These are phyloP conservation scores for Python bivittatus DNA, from an alignment of 2,113 vertebrate species.

Conservation along the genomic window DNA sequence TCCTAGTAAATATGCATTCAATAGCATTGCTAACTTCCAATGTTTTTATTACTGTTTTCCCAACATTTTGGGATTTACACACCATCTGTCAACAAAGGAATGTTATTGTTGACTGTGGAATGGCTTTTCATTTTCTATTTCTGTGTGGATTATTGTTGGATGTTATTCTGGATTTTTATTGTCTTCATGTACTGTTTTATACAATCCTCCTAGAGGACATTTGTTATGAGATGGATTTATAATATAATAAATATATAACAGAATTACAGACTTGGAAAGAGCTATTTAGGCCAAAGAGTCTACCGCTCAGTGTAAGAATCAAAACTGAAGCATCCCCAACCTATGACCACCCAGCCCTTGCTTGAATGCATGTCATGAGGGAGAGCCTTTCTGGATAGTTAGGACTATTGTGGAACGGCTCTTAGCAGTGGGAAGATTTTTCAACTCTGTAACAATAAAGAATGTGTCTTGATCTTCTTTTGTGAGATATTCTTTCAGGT, in stretches of 20 bases:
- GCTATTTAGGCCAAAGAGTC: not conserved
- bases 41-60: not conserved
- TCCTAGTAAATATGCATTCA: not conserved
- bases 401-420: too few species aligned
- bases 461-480: too few species aligned
- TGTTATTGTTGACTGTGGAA: not conserved
- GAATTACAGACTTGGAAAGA: not conserved
- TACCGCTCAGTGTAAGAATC: not conserved
- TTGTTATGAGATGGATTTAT: not conserved
- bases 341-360: not conserved
- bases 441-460: too few species aligned
- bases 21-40: not conserved
- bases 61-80: not conserved
- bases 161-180: not conserved
- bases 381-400: too few species aligned
- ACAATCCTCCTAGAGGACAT: not conserved
- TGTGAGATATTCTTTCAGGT: too few species aligned
- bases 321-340: not conserved
- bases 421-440: too few species aligned
- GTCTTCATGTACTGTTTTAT: not conserved
- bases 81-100: not conserved
- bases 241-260: not conserved
- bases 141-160: not conserved
- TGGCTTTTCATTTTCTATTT: not conserved
- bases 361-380: not conserved